Base-by-base conservation (phyloP, 1,140 invertebrate species). In the Diachasmimorpha longicaudata region DNA sequence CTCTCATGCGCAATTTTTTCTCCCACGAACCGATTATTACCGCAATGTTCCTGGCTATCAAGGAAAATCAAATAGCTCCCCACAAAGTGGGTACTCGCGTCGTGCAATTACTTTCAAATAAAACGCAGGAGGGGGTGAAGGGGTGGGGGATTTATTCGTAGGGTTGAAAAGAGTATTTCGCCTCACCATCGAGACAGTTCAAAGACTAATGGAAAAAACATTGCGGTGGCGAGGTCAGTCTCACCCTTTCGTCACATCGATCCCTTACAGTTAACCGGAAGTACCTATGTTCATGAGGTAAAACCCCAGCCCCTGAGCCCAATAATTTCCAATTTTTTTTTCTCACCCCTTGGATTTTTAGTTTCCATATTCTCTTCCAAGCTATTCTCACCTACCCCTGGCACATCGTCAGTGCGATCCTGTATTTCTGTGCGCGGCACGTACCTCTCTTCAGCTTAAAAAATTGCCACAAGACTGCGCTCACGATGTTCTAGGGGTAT, bases 321-420 rank as follows among this genome's bases (percentile, higher is more conserved):
- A 78, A 78, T 78, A 78, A 78, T 78, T 78, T 52, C 48, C 68
- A 39, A 72, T 69, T 66, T 71, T 78, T 78, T 70, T 74, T 66
- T 73, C 21, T 74, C 14, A 5, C 55, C 36, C 39, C 42, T 31
- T 16, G 14, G 3, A 2, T 39, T 44, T 67, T 44, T 42, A n/a
- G n/a, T 13, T 68, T 16, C 16, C 48, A 52, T 52, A 6, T n/a
- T 52, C 13, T 52, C 39, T 42, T 42, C 9, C 39, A 4, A 0
- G 2, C 39, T 42, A 3, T 31, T 31, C 31, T 31, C 31, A 31
- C 31, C 6, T 31, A 2, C 44, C 3, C 44, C 44, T 46, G 11
- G 10, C 44, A 46, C 11, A 14, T 46, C 44, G 44, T 46, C 44
- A 46, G 11, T 46, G 11, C 4, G 31, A 31, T n/a, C 4, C 44